phyloP scores from a whole-genome alignment of 1,140 invertebrate genomes.

The Eupeodes corollae region DNA sequence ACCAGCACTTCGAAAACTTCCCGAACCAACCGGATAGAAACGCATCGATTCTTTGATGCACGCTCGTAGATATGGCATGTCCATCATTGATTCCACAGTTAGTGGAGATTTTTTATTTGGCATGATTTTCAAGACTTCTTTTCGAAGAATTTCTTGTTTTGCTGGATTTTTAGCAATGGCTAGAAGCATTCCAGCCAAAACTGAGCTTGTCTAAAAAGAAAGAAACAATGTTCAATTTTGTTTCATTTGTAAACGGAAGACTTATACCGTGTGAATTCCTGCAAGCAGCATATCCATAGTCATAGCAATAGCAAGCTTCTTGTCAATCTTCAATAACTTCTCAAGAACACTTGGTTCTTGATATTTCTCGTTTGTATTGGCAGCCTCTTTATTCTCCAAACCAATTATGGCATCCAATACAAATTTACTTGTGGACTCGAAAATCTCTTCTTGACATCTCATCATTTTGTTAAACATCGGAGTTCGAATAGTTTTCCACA shows the following conservation, averaged over 20 bases:
- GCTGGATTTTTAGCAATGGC: conserved; percentile 42
- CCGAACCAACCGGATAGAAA: conserved; percentile 38
- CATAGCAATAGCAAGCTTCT: conserved; percentile 46
- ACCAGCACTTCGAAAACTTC: conserved; percentile 34
- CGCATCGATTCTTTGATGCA: conserved; percentile 48
- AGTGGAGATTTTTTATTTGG: conserved; percentile 36
- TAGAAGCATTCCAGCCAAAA: background rate
- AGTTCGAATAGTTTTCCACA: conserved; percentile 47
- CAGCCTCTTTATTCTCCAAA: conserved; percentile 14
- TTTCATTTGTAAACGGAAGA: background rate
- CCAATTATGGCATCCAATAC: background rate
- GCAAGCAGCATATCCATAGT: conserved; percentile 56
- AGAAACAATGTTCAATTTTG: background rate
- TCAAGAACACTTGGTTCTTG: conserved; percentile 38
- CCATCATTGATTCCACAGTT: conserved; percentile 40
- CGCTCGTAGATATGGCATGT: conserved; percentile 46
- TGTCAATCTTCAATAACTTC: conserved; percentile 45
- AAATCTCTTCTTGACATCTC: conserved; percentile 40
- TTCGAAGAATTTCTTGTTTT: conserved; percentile 49
- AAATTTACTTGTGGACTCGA: conserved; percentile 7
- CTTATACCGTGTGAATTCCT: conserved; percentile 55
- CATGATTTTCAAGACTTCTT: conserved; percentile 44
- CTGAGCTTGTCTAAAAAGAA: background rate
- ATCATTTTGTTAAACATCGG: conserved; percentile 34
- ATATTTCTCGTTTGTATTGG: conserved; percentile 12